Percentiles rank a stretch among this genome's conserved stretches.
Evolutionary conservation across 1,140 invertebrate species (phyloP).

Genomic region (Sycobia sp.): DNA sequence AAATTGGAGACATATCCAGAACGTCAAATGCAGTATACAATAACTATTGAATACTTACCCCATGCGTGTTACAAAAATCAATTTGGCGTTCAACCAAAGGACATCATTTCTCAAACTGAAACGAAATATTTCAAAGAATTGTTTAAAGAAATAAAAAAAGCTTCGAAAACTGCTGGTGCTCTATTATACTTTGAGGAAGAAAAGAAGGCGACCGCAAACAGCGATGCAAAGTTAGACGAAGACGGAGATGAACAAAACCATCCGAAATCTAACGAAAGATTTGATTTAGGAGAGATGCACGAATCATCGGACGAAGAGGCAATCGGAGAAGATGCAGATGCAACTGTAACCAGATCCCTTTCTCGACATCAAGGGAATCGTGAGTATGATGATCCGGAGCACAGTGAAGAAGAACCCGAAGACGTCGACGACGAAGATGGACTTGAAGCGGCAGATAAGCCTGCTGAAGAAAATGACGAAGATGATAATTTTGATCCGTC

Average conservation of each 20-base stretch:
- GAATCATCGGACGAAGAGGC: conserved; percentile 70
- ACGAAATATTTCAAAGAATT: conserved; percentile 69
- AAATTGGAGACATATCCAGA: conserved; percentile 64
- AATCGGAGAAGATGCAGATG: conserved; percentile 64
- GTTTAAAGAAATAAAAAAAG: conserved; percentile 65
- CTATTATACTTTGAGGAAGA: conserved; percentile 54
- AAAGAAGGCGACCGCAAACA: conserved; percentile 50
- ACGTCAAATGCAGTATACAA: conserved; percentile 63
- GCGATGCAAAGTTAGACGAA: conserved; percentile 57
- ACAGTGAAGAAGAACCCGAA: conserved; percentile 66
- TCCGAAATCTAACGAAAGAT: conserved; percentile 27
- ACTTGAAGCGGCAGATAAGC: conserved; percentile 1
- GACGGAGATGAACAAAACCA: conserved; percentile 47
- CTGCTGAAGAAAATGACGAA: conserved; percentile 54
- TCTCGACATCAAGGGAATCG: conserved; percentile 68
- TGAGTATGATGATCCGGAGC: conserved; percentile 82
- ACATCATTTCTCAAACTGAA: conserved; percentile 73
- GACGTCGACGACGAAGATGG: conserved; percentile 58
- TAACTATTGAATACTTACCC: conserved; percentile 77
- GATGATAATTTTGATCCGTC: conserved; percentile 30
- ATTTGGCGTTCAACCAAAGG: conserved; percentile 71
- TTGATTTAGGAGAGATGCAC: conserved; percentile 61
- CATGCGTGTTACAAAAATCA: conserved; percentile 73
- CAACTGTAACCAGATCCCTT: conserved; percentile 65
- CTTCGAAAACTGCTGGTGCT: conserved; percentile 52